Conservation (phyloP, 2,797 vertebrate species). For the Melopsittacus undulatus region DNA sequence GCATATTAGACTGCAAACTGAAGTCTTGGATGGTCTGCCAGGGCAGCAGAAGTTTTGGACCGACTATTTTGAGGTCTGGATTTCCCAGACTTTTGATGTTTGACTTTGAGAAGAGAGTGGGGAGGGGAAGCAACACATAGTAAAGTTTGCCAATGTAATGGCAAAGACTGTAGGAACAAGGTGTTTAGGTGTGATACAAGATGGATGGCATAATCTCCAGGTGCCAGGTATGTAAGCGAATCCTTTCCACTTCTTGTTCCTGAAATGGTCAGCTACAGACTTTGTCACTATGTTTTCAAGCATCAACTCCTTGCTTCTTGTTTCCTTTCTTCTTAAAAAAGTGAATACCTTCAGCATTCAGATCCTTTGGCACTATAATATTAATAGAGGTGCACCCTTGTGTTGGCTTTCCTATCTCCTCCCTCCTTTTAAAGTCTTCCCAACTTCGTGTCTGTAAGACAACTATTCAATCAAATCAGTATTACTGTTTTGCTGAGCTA, state of each 20-base stretch:
- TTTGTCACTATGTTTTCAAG: background rate
- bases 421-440: background rate
- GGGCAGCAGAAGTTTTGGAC: background rate
- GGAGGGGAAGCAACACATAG: background rate
- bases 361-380: background rate
- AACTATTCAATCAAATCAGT: background rate
- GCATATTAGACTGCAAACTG: background rate
- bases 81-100: background rate
- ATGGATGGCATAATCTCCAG: background rate
- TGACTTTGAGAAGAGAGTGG: background rate
- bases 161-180: background rate
- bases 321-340: background rate
- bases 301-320: background rate
- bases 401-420: background rate
- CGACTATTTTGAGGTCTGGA: accelerated
- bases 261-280: background rate
- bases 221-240: background rate
- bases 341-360: background rate
- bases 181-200: background rate
- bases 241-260: background rate
- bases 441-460: background rate
- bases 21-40: background rate
- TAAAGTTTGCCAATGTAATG: background rate
- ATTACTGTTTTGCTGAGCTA: background rate
- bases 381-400: background rate